Evolutionary conservation across 2,113 vertebrate species (phyloP).

Genomic region (Rafetus swinhoei): DNA sequence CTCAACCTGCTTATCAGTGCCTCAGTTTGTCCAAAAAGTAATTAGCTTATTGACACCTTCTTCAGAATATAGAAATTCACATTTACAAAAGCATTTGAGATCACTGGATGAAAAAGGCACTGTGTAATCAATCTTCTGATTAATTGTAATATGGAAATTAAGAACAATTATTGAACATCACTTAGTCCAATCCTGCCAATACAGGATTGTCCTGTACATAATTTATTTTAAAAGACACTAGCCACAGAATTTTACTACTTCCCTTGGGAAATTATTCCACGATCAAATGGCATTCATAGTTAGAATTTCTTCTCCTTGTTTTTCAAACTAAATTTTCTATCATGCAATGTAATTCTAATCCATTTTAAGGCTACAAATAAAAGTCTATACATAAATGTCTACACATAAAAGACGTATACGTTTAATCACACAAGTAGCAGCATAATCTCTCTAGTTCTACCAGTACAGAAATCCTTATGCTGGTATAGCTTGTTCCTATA

Average conservation of each 20-base stretch:
- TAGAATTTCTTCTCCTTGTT: neutral
- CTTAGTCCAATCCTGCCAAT: neutral
- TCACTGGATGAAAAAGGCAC: neutral
- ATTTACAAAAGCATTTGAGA: neutral
- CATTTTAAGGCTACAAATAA: neutral
- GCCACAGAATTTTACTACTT: neutral
- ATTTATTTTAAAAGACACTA: neutral
- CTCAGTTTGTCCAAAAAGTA: neutral
- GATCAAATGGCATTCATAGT: neutral
- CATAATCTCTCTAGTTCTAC: neutral
- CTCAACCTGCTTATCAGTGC: neutral
- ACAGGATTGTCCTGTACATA: neutral
- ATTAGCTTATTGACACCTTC: neutral
- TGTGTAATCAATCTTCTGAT: neutral
- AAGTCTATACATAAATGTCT: neutral
- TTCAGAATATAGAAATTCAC: neutral
- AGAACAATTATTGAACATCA: neutral
- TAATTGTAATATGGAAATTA: neutral
- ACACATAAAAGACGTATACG: neutral
- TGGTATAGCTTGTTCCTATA: neutral
- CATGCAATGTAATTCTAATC: neutral
- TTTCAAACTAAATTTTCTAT: neutral
- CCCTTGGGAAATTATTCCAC: neutral
- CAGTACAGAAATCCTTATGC: neutral
- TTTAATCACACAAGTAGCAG: constrained; percentile 16